Base-by-base conservation (phyloP, 2,113 vertebrate species). In the Neolamprologus brichardi region DNA sequence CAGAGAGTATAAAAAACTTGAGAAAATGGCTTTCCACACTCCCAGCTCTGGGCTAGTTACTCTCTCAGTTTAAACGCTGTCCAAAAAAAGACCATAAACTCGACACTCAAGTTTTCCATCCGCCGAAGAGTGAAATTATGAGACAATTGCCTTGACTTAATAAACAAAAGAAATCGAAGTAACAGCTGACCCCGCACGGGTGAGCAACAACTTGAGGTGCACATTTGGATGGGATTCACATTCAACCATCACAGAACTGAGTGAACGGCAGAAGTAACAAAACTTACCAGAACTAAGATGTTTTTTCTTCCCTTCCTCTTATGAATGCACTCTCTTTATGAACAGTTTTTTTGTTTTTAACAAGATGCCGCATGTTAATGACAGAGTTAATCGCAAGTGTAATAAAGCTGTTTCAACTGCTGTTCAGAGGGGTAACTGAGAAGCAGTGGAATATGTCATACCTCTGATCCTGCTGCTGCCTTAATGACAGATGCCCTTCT, bases 91-190 rank as follows among this genome's bases (percentile, higher is more conserved):
- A 89, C 88, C 89, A 94, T 94, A 93, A 95, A 96, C 87, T 95
- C 94, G 91, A 90, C 93, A 84, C 93, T 95, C 84, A 88, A 91
- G 88, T 95, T 96, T 95, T 96, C 94, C 95, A 91, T 89, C 91
- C 82, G 87, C 86, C 82, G 80, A 83, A 84, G 85, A 95, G 90
- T 88, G 88, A 94, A 95, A 93, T 94, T 92, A 93, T 88, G 92
- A 94, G 90, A 95, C 94, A 92, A 95, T 86, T 94, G 90, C 92
- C 72, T 79, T 70, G 75, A 93, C 88, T 94, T 94, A 91, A 95
- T 94, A 94, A 96, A 95, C 92, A 93, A 94, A 91, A 90, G 84
- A 87, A 83, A 96, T 95, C 88, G 93, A 92, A 93, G 89, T 92
- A 94, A 87, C 93, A 94, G 95, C 92, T 90, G 94, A 95, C 82